Percentiles rank a stretch among this genome's conserved stretches.
phyloP scores from a whole-genome alignment of 2,888 invertebrate species.

The Pyrgus malvae region DNA sequence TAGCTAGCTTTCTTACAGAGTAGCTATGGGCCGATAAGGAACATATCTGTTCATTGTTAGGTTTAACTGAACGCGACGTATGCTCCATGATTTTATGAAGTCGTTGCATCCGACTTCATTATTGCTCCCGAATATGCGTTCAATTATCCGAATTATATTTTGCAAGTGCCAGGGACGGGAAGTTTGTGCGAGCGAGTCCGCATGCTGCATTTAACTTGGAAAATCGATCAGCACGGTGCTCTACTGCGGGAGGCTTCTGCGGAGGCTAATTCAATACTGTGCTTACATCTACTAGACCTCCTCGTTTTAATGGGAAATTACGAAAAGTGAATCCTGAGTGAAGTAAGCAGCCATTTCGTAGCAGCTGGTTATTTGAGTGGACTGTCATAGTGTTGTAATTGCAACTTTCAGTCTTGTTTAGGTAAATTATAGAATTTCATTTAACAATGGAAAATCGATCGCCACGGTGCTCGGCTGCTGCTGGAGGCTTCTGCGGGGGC shows the following conservation, averaged over 20 bases:
- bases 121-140: neutral
- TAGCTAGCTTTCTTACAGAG: too few species aligned
- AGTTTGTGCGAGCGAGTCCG: slow-evolving; percentile 4
- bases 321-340: neutral
- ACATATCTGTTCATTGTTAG: too few species aligned
- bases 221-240: slow-evolving; percentile 21
- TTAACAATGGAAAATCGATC: slow-evolving; percentile 23
- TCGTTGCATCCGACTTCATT: neutral
- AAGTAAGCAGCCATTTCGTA: neutral
- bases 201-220: slow-evolving; percentile 22
- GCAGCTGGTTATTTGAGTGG: neutral
- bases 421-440: too few species aligned
- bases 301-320: slow-evolving; percentile 2
- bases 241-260: slow-evolving; percentile 10
- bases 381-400: too few species aligned
- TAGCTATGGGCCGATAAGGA: too few species aligned
- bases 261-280: slow-evolving; percentile 21
- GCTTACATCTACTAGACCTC: neutral
- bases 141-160: slow-evolving; percentile 13
- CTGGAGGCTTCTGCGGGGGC: slow-evolving; percentile 12
- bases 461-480: slow-evolving; percentile 11
- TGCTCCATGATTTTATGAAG: neutral
- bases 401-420: too few species aligned
- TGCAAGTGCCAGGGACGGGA: neutral
- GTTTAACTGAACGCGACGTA: too few species aligned